phyloP scores from a whole-genome alignment of 1,140 invertebrate genomes.

The Geopemphigus sp. region DNA sequence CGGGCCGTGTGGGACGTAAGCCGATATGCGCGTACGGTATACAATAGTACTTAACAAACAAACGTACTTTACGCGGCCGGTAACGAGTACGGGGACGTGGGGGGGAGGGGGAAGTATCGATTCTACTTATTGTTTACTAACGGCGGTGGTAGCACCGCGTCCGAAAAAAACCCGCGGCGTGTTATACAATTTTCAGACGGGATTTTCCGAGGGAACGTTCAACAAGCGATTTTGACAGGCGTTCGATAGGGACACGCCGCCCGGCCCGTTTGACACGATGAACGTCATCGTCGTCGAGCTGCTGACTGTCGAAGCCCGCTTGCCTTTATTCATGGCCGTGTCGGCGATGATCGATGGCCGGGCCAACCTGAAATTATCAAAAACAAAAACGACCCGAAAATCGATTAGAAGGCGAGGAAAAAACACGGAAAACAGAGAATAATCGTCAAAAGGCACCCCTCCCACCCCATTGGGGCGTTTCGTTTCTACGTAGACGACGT shows the following conservation, averaged over 20 bases:
- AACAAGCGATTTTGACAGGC: conserved; percentile 28
- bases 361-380: conserved; percentile 26
- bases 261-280: conserved; percentile 23
- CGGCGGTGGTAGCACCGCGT: neutral
- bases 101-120: neutral
- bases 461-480: no score
- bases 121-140: neutral
- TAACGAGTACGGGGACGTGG: neutral
- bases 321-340: conserved; percentile 22
- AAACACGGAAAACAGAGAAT: no score
- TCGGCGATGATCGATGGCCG: conserved; percentile 42
- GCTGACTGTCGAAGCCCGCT: conserved; percentile 41
- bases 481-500: no score
- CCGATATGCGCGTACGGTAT: no score
- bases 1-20: no score
- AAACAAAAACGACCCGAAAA: neutral
- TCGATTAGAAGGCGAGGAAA: neutral
- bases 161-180: no score
- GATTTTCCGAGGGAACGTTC: conserved; percentile 16
- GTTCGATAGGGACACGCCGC: conserved; percentile 12
- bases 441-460: no score
- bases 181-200: neutral
- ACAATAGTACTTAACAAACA: no score
- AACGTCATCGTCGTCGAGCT: conserved; percentile 45
- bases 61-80: no score